Conservation (phyloP, 35 echinoderm and acorn worm species). For the Lytechinus pictus region DNA sequence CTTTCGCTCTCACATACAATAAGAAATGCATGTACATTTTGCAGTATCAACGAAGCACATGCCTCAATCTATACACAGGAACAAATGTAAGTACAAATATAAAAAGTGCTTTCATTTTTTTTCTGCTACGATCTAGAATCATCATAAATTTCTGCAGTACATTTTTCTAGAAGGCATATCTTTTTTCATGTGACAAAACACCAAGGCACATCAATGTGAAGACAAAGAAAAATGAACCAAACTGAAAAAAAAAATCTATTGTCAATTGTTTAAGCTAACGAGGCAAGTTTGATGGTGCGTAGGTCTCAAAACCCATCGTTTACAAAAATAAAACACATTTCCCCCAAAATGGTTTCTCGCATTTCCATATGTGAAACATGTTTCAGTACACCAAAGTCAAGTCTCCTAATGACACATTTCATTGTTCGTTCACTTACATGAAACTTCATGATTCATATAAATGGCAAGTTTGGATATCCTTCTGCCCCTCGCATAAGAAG, state of each 20-base stretch:
- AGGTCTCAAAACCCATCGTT: neutral
- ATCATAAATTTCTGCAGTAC: conserved; percentile 24
- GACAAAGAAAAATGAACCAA: neutral
- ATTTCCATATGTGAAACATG: neutral
- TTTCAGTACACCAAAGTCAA: neutral
- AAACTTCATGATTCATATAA: neutral
- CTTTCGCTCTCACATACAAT: neutral
- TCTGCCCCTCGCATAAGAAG: neutral
- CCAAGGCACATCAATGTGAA: conserved; percentile 27
- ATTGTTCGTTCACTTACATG: neutral
- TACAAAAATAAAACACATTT: neutral
- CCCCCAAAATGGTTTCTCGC: neutral
- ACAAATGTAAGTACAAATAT: conserved; percentile 36
- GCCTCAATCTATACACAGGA: neutral
- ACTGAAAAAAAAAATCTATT: neutral
- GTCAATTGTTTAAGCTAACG: neutral
- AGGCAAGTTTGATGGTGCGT: neutral
- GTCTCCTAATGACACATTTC: neutral
- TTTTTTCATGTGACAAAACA: neutral
- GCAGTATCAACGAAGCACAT: neutral
- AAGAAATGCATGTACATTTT: neutral
- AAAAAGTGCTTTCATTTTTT: conserved; percentile 23
- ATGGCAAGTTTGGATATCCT: neutral
- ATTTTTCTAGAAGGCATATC: conserved; percentile 26
- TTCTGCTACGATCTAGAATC: neutral